Evolutionary conservation across 2,113 vertebrate species (phyloP).

Genomic region (Ailuropoda melanoleuca): DNA sequence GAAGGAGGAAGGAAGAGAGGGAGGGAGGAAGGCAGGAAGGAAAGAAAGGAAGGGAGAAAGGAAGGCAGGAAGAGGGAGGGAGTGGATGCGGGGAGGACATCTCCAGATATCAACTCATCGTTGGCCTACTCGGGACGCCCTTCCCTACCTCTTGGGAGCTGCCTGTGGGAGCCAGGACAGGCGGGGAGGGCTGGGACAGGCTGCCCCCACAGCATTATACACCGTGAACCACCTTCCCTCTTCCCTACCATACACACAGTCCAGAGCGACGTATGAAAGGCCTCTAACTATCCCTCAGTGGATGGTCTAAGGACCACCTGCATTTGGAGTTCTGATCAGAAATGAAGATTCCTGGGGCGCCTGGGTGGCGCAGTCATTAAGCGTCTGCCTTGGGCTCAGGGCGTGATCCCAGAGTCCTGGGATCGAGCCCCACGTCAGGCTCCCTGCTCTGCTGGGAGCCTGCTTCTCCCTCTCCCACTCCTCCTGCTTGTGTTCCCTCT

Average conservation of each 20-base stretch:
- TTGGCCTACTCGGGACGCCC: not conserved
- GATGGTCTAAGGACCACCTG: conserved; percentile 3
- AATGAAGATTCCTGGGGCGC: not conserved
- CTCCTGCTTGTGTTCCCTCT: too few relatives aligned
- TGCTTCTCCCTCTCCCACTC: too few relatives aligned
- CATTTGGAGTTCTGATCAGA: not conserved
- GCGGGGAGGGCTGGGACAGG: not conserved
- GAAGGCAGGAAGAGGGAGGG: not conserved
- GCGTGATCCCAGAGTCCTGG: too few relatives aligned
- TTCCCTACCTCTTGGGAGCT: not conserved
- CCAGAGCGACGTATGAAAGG: not conserved
- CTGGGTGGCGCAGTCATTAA: too few relatives aligned
- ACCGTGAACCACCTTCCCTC: too few relatives aligned
- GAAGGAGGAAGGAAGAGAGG: too few relatives aligned
- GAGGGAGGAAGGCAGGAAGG: too few relatives aligned
- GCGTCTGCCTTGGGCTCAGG: too few relatives aligned
- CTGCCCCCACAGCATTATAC: not conserved
- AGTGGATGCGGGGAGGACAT: not conserved
- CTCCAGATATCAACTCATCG: not conserved
- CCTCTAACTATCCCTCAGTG: not conserved
- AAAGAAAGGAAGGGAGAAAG: too few relatives aligned
- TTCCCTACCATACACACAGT: not conserved
- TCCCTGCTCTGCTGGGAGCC: too few relatives aligned
- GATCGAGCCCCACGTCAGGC: too few relatives aligned
- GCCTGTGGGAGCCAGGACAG: not conserved